A percentile compares a stretch with the other conserved stretches of the same genome.
Evolutionary conservation across 2,113 vertebrate genomes (phyloP).

Genomic region (Sebastes schlegelii): DNA sequence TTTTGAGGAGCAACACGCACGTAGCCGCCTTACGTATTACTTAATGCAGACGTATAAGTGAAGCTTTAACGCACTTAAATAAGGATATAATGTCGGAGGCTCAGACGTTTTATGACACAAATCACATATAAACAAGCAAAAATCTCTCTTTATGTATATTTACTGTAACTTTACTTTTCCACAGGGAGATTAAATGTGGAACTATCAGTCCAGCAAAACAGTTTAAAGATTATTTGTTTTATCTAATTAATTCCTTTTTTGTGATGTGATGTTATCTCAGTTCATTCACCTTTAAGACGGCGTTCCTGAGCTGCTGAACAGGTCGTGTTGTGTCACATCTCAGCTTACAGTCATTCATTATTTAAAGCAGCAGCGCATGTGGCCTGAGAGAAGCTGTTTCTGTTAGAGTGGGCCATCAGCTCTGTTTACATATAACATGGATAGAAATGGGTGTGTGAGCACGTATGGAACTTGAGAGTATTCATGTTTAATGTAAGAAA

Average conservation of each 20-base stretch:
- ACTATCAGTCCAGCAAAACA: neutral
- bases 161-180: neutral
- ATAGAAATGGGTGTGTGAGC: neutral
- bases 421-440: conserved; percentile 22
- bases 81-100: neutral
- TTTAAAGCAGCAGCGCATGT: conserved; percentile 24
- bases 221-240: neutral
- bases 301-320: neutral
- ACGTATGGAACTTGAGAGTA: neutral
- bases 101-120: neutral
- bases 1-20: no score
- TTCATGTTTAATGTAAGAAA: conserved; percentile 13
- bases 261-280: neutral
- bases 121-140: neutral
- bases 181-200: neutral
- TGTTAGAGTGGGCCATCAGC: conserved; percentile 13
- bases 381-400: neutral
- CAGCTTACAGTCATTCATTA: conserved; percentile 28
- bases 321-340: conserved; percentile 17
- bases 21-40: no score
- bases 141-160: no score
- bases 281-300: neutral
- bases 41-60: no score
- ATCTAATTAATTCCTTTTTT: neutral
- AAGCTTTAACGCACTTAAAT: neutral